Conservation (phyloP, 2,113 vertebrate species). For the Hypanus sabinus region DNA sequence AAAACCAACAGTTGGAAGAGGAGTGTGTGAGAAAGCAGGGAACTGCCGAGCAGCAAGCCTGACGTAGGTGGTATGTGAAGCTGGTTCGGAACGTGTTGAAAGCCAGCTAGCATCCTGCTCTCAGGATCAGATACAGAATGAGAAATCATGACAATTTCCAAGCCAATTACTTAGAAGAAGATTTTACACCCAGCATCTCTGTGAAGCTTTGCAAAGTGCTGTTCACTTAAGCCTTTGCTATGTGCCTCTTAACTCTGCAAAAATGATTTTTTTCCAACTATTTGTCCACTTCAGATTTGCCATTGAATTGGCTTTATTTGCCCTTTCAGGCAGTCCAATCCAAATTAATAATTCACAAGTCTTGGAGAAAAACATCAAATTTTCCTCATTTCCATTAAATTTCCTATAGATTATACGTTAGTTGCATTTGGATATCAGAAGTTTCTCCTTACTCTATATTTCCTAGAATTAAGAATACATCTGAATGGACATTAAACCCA, state of each 20-base stretch:
- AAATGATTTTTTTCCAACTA: not conserved
- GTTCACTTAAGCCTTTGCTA: not conserved
- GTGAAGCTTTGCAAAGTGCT: not conserved
- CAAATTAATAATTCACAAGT: not conserved
- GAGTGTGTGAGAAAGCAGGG: too few relatives aligned
- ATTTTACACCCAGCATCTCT: not conserved
- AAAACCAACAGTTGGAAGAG: too few relatives aligned
- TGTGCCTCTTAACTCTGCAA: not conserved
- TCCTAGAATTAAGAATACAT: not conserved
- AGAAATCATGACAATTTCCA: not conserved
- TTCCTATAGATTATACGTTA: not conserved
- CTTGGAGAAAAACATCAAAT: not conserved
- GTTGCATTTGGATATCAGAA: not conserved
- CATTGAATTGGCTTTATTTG: not conserved
- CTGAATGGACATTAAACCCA: too few relatives aligned
- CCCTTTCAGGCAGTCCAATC: not conserved
- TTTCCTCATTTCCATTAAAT: not conserved
- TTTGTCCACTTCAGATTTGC: not conserved
- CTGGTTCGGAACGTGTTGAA: too few relatives aligned
- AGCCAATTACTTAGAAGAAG: not conserved
- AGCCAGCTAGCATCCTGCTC: too few relatives aligned
- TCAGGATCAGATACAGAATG: not conserved
- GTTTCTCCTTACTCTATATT: not conserved
- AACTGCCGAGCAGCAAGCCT: too few relatives aligned
- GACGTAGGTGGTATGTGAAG: too few relatives aligned